Base-by-base conservation (phyloP, 2,888 invertebrate species). In the Xestia ashworthii region DNA sequence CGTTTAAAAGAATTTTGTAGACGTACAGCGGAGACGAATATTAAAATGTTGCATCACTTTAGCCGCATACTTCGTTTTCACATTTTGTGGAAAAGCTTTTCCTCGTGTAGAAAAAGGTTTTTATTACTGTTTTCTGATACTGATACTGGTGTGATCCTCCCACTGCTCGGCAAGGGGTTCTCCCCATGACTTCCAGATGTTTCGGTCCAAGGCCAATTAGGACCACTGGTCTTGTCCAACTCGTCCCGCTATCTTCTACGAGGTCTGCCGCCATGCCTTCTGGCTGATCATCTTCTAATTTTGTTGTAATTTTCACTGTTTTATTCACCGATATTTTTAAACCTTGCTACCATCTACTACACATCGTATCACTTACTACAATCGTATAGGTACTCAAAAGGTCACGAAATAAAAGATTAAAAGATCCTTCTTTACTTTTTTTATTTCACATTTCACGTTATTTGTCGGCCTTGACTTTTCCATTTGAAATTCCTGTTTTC, bases 331-430 rank as follows among this genome's bases (percentile, higher is more conserved):
- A n/a, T 41, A 14, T 75, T 65, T 62, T 6, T 19, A 66, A 78
- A 25, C 44, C 25, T 32, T 16, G 22, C 19, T 32, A 12, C 67
- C n/a, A n/a, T 8, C 44, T 50, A 38, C 44, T 50, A 38, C 8
- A n/a, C 19, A 25, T 46, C 5, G 19, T 44, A 62, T 38, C 53
- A 68, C 32, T 4, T 71, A 65, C 38, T 76, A 77, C 19, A 58
- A 65, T 66, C 46, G 48, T 77, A 25, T 16, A 25, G 6, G 2
- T 38, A 41, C 9, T 60, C 14, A 48, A 71, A 78, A 71, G 77
- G 65, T 69, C 82, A 70, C 14, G 4, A 58, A 68, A 69, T 65
- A 58, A 76, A 81, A 75, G 14, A 80, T 75, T 65, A 58, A 68
- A 16, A 38, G 14, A 41, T 41, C n/a, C 32, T 32, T 16, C 55